phyloP scores from a whole-genome alignment of 1,140 invertebrate genomes.

The Coenobita brevimanus region DNA sequence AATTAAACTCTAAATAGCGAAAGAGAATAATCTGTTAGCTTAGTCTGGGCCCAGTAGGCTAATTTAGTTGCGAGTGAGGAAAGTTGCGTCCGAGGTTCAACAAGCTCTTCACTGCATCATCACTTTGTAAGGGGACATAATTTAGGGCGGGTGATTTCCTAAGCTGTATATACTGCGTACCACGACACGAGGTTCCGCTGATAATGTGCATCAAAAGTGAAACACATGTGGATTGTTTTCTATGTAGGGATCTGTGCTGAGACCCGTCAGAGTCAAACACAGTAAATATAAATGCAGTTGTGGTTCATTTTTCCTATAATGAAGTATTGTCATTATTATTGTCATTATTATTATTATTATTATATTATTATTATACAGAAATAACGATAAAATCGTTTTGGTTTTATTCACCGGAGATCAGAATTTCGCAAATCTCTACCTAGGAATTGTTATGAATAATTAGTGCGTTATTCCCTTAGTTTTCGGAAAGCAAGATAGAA shows the following conservation, averaged over 20 bases:
- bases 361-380: background rate
- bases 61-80: too few species aligned
- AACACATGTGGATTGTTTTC: constrained; percentile 53
- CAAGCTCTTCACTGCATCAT: background rate
- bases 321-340: constrained; percentile 16
- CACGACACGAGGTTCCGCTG: background rate
- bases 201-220: constrained; percentile 53
- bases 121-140: too few species aligned
- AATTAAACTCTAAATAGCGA: too few species aligned
- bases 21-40: too few species aligned
- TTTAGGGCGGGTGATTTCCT: background rate
- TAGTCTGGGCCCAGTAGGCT: too few species aligned
- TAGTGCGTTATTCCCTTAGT: too few species aligned
- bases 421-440: too few species aligned
- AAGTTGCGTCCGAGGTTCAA: background rate
- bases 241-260: constrained; percentile 7
- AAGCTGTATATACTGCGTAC: background rate
- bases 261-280: constrained; percentile 43
- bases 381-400: background rate
- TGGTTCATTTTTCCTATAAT: too few species aligned
- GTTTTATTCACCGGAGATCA: too few species aligned
- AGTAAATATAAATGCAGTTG: constrained; percentile 27
- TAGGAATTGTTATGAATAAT: too few species aligned
- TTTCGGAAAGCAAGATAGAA: too few species aligned
- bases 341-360: constrained; percentile 44